A percentile compares a stretch with the other conserved stretches of the same genome.
These are phyloP conservation scores for Crypturellus tataupa DNA, from an alignment of 2,797 vertebrate species.

Conservation along the genomic window DNA sequence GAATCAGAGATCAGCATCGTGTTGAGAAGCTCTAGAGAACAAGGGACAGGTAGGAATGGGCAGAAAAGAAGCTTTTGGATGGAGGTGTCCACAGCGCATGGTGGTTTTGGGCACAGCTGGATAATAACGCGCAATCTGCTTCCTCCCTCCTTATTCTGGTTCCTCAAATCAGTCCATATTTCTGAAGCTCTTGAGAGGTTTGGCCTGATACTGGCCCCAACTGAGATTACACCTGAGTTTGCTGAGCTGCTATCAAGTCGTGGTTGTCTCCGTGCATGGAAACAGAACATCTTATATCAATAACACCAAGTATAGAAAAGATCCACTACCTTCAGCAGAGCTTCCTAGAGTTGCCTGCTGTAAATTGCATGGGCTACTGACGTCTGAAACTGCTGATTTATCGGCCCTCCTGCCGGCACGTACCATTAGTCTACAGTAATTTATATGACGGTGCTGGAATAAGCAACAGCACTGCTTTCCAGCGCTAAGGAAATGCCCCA, in stretches of 20 bases:
- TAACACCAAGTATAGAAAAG: background rate
- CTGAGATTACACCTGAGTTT: background rate
- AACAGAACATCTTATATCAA: background rate
- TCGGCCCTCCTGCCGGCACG: background rate
- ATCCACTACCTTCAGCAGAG: background rate
- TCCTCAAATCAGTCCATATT: no score
- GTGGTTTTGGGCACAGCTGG: background rate
- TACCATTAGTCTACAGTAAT: background rate
- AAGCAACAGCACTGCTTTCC: background rate
- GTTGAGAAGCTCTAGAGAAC: conserved; percentile 12
- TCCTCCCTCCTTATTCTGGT: no score
- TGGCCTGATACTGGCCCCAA: no score
- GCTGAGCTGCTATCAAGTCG: background rate
- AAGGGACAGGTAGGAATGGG: background rate
- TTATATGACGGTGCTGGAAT: background rate
- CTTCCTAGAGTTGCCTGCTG: background rate
- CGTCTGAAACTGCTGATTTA: background rate
- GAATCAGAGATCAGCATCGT: conserved; percentile 7
- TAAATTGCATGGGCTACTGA: background rate
- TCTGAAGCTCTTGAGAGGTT: no score
- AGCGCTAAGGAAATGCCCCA: background rate
- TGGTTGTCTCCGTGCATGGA: background rate
- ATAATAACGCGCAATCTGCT: no score
- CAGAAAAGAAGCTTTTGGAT: background rate
- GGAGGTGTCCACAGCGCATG: background rate